phyloP scores from a whole-genome alignment of 2,113 vertebrate species.

The Loxodonta africana region DNA sequence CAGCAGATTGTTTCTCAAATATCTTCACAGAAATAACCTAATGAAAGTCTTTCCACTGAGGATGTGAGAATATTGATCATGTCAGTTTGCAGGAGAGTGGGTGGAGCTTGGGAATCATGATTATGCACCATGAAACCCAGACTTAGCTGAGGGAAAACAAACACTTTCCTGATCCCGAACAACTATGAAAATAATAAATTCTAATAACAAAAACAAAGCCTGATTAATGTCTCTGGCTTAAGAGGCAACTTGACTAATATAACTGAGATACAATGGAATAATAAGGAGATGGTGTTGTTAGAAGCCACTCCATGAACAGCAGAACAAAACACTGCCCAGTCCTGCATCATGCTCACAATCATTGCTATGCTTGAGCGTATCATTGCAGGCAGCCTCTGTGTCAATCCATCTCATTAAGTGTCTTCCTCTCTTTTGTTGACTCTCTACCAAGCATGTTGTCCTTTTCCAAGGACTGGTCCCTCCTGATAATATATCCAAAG shows the following conservation, averaged over 20 bases:
- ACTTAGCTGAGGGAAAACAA: neutral
- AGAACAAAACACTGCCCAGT: no score
- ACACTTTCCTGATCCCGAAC: neutral
- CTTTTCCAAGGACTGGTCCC: no score
- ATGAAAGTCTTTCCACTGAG: constrained; percentile 13
- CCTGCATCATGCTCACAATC: no score
- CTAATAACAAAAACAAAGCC: constrained; percentile 10
- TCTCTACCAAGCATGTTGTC: no score
- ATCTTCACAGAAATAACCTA: neutral
- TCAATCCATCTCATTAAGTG: no score
- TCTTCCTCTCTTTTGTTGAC: no score
- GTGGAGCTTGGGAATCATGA: neutral
- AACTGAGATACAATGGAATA: constrained; percentile 5
- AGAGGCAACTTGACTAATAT: neutral
- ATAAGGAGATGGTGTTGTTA: neutral
- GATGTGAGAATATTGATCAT: neutral
- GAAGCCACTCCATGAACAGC: no score
- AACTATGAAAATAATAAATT: constrained; percentile 33
- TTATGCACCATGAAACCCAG: neutral
- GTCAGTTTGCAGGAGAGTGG: neutral
- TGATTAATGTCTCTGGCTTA: neutral
- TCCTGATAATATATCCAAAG: no score
- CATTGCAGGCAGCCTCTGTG: no score
- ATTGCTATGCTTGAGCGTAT: no score
- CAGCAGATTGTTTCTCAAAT: constrained; percentile 64